Evolutionary conservation across 2,888 invertebrate genomes (phyloP), one percentile per base, ranked within the genome.

Genomic region (Andrena bicolor): DNA sequence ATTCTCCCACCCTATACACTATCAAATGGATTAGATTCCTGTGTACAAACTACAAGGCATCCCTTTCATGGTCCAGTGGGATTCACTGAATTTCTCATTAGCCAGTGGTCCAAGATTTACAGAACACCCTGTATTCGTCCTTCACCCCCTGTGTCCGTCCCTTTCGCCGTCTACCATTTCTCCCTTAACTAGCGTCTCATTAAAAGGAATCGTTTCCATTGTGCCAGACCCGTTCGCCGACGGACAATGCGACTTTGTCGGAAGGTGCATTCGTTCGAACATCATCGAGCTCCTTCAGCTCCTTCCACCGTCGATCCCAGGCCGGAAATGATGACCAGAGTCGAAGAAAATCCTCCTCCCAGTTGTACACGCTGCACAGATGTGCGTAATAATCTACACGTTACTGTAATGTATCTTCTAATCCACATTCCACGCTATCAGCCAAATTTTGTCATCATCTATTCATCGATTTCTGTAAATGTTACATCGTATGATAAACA

Each of bases 161-260:
- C 53, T 76, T 51, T 30, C 35, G 32, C 51, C 64, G 63, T 72
- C 81, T 76, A 70, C 70, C 82, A 73, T 83, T 72, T 82, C 80
- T 74, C 83, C 84, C 84, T 87, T 89, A 86, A 89, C 88, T 89
- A 89, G 86, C 85, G 88, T 89, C 89, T 90, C 90, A 90, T 91
- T 92, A 91, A 91, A 91, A 89, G 86, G 86, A 86, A 84, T 88
- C 87, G 87, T 87, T 87, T 80, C 89, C 89, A 91, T 91, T 92
- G 92, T 92, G 84, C 87, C 78, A 76, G 76, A 83, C 84, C 78
- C 69, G 76, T 78, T 84, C 78, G 85, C 68, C 87, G 83, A 86
- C 86, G 88, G 90, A 91, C 91, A 91, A 91, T 90, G 89, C 90
- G 90, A 91, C 90, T 90, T 90, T 89, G 91, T 89, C 87, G 84